Evolutionary conservation across 2,888 invertebrate species (phyloP).

Genomic region (Melikaiella ostensackeni): DNA sequence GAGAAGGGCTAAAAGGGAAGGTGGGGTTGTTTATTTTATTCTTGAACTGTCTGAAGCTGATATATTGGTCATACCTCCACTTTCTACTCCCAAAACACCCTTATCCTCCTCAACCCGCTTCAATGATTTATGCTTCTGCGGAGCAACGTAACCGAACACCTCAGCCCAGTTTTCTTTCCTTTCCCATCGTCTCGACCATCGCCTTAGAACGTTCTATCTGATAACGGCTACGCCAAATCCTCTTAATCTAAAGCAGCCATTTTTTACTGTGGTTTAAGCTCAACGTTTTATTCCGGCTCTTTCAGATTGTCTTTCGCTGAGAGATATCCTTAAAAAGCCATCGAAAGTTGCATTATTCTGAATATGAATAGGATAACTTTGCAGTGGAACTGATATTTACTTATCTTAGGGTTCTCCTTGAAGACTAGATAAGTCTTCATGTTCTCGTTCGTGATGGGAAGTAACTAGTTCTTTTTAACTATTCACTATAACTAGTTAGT

Average conservation of each 20-base stretch:
- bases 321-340: conserved; percentile 48
- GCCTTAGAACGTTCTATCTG: conserved; percentile 51
- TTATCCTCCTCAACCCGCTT: conserved; percentile 40
- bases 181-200: conserved; percentile 19
- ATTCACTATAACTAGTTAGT: no score
- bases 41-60: conserved; percentile 57
- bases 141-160: conserved; percentile 49
- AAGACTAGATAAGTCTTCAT: not conserved
- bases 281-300: conserved; percentile 52
- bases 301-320: conserved; percentile 49
- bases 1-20: conserved; percentile 47
- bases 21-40: conserved; percentile 58
- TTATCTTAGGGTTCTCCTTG: not conserved
- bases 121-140: conserved; percentile 57
- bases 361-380: conserved; percentile 16
- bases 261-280: conserved; percentile 59
- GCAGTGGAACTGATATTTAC: not conserved
- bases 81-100: conserved; percentile 29
- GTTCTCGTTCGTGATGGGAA: no score
- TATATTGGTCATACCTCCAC: conserved; percentile 55
- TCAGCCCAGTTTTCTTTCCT: conserved; percentile 43
- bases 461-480: no score
- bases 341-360: conserved; percentile 46
- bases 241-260: conserved; percentile 61
- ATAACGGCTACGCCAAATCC: conserved; percentile 59